phyloP scores from a whole-genome alignment of 2,113 vertebrate species.

The Morone saxatilis region DNA sequence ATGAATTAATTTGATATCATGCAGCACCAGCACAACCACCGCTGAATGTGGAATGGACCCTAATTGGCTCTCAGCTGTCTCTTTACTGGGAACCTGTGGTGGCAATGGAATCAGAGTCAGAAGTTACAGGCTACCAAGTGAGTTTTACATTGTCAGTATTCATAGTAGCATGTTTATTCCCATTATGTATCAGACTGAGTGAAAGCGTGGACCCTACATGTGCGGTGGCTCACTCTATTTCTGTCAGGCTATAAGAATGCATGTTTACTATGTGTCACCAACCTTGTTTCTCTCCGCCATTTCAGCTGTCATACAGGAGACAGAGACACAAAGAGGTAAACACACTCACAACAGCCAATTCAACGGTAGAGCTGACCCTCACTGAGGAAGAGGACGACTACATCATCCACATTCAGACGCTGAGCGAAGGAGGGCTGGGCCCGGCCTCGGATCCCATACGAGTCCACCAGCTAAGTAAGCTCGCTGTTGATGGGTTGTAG shows the following conservation, averaged over 20 bases:
- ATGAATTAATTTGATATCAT: slow-evolving; percentile 45
- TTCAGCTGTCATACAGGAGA: slow-evolving; percentile 91
- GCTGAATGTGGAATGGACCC: slow-evolving; percentile 92
- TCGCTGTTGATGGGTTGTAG: neutral
- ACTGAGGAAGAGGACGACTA: slow-evolving; percentile 88
- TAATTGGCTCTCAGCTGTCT: slow-evolving; percentile 90
- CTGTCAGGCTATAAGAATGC: slow-evolving; percentile 20
- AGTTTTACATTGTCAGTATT: slow-evolving; percentile 57
- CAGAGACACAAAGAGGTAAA: slow-evolving; percentile 84
- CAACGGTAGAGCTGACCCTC: slow-evolving; percentile 90
- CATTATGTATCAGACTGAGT: neutral
- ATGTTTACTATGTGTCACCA: slow-evolving; percentile 31
- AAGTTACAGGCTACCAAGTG: slow-evolving; percentile 95
- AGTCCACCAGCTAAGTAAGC: slow-evolving; percentile 90
- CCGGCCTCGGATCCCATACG: slow-evolving; percentile 90
- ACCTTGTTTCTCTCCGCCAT: slow-evolving; percentile 11
- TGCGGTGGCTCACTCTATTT: slow-evolving; percentile 4
- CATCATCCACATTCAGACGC: slow-evolving; percentile 89
- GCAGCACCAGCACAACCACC: slow-evolving; percentile 93
- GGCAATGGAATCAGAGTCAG: slow-evolving; percentile 93
- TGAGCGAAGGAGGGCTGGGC: slow-evolving; percentile 92
- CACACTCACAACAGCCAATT: slow-evolving; percentile 86
- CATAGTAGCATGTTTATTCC: slow-evolving; percentile 2
- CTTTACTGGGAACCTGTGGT: slow-evolving; percentile 95
- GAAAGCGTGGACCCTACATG: neutral